These are phyloP conservation scores for Phenacoccus solenopsis DNA, from an alignment of 1,140 invertebrate species.

Conservation along the genomic window DNA sequence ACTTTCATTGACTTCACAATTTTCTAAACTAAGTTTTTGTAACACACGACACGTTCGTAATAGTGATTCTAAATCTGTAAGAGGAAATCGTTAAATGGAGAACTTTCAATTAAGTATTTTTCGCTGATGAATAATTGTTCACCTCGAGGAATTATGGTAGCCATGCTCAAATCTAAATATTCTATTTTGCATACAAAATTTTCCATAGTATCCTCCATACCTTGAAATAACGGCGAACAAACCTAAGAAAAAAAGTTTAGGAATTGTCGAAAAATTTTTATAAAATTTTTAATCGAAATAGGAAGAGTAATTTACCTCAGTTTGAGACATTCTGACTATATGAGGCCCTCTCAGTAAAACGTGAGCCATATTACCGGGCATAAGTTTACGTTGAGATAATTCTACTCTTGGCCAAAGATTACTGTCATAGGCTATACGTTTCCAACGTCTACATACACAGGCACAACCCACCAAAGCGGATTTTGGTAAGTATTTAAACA, in stretches of 20 bases:
- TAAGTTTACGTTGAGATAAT: constrained; percentile 52
- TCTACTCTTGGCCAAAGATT: constrained; percentile 72
- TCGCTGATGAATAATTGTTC: constrained; percentile 30
- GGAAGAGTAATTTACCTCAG: constrained; percentile 43
- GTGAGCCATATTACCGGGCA: constrained; percentile 49
- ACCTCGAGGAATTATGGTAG: constrained; percentile 40
- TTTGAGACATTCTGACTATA: constrained; percentile 59
- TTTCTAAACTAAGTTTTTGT: constrained; percentile 72
- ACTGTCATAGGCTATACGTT: constrained; percentile 62
- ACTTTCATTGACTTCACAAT: constrained; percentile 45
- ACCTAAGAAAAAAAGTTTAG: constrained; percentile 14
- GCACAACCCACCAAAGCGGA: constrained; percentile 53
- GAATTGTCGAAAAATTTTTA: neutral
- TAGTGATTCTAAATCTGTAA: constrained; percentile 41
- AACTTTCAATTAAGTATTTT: neutral
- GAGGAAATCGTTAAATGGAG: constrained; percentile 18
- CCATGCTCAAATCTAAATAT: constrained; percentile 74
- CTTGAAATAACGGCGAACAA: constrained; percentile 27
- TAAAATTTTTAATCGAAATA: neutral
- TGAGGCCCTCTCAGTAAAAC: constrained; percentile 57
- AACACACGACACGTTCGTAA: constrained; percentile 53
- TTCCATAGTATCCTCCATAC: constrained; percentile 31
- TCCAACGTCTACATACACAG: constrained; percentile 53
- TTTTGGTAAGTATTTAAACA: constrained; percentile 63
- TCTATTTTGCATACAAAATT: constrained; percentile 44